A percentile compares a stretch with the other conserved stretches of the same genome.
phyloP scores from a whole-genome alignment of 1,140 invertebrate species.

The Sarcophaga bullata region DNA sequence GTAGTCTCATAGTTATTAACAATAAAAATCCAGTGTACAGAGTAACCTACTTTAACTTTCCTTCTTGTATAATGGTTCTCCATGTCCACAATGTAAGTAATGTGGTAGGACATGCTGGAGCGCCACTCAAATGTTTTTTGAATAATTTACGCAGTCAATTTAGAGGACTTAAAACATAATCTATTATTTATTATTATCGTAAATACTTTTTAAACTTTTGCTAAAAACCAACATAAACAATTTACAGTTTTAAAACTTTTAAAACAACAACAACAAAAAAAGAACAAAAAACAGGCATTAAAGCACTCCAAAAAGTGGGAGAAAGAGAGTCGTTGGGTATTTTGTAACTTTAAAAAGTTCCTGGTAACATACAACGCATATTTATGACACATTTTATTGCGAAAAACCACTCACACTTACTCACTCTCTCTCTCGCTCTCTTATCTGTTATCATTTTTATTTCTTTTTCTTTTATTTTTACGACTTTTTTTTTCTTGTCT shows the following conservation, averaged over 20 bases:
- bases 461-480: not conserved
- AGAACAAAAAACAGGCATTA: not conserved
- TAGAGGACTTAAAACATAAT: slow-evolving; percentile 3
- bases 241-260: not conserved
- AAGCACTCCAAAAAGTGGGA: not conserved
- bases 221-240: not conserved
- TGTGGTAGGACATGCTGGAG: too few species aligned
- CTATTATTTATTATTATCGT: not conserved
- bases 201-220: not conserved
- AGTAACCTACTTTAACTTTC: too few species aligned
- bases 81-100: too few species aligned
- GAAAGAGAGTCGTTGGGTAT: not conserved
- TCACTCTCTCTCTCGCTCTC: not conserved
- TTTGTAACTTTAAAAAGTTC: not conserved
- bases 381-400: not conserved
- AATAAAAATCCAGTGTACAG: too few species aligned
- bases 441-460: not conserved
- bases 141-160: not conserved
- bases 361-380: not conserved
- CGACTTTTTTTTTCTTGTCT: not conserved
- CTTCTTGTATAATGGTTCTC: too few species aligned
- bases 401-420: not conserved
- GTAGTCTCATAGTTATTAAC: too few species aligned
- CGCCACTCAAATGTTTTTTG: not conserved
- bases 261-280: not conserved